These are phyloP conservation scores for Sakesphorus luctuosus DNA, from an alignment of 2,113 vertebrate species.

Conservation along the genomic window DNA sequence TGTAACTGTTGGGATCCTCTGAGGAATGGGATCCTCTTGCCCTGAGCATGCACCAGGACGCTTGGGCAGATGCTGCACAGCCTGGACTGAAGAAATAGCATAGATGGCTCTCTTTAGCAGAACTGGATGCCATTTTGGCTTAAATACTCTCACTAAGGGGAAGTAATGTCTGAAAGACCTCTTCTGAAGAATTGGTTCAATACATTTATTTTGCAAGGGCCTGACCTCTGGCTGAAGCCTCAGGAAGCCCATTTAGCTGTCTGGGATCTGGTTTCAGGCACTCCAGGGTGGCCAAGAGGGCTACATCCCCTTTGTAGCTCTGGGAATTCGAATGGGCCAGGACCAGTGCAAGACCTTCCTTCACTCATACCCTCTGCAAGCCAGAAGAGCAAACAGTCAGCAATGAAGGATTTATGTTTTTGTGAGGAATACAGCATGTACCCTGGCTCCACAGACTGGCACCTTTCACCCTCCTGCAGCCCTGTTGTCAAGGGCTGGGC, in stretches of 20 bases:
- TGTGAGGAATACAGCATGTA: background rate
- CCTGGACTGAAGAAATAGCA: background rate
- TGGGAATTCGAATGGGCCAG: background rate
- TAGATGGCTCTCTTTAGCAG: background rate
- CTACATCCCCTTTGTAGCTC: background rate
- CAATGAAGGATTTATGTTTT: background rate
- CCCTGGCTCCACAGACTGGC: background rate
- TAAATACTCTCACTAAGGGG: background rate
- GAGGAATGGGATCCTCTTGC: background rate
- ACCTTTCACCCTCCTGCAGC: background rate
- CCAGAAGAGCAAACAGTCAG: background rate
- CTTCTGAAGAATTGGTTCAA: background rate
- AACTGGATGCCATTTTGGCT: background rate
- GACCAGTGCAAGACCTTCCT: background rate
- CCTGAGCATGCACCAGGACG: background rate
- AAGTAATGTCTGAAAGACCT: background rate
- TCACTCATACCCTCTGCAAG: background rate
- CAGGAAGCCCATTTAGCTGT: fast-evolving
- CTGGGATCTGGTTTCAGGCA: background rate
- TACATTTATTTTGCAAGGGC: background rate
- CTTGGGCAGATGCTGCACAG: background rate
- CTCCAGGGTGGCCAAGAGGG: background rate
- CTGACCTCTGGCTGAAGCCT: background rate
- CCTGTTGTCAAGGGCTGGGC: background rate
- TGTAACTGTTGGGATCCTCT: background rate